These are phyloP conservation scores for Caenorhabditis imperialis DNA, from an alignment of 2,888 invertebrate species.

Conservation along the genomic window DNA sequence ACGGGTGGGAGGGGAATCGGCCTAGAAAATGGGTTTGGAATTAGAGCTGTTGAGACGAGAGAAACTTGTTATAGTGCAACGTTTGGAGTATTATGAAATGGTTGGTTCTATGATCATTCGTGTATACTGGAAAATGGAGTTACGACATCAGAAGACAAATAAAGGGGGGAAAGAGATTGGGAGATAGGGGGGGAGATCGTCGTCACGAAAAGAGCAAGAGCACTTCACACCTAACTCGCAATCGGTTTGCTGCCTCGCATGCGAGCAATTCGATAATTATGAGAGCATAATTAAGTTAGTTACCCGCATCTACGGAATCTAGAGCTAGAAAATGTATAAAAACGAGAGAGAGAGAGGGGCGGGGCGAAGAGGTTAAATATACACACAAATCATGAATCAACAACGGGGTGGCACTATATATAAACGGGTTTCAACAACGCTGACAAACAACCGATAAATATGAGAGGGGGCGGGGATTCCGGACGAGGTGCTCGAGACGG, in stretches of 20 bases:
- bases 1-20: constrained; percentile 18
- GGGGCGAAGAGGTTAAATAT: constrained; percentile 20
- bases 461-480: constrained; percentile 11
- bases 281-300: constrained; percentile 29
- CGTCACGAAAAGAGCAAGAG: constrained; percentile 25
- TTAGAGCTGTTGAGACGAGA: constrained; percentile 29
- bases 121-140: constrained; percentile 27
- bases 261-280: constrained; percentile 19
- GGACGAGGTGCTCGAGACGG: constrained; percentile 3
- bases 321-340: constrained; percentile 4
- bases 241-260: constrained; percentile 17
- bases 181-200: constrained; percentile 30
- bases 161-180: constrained; percentile 29
- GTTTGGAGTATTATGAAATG: constrained; percentile 53
- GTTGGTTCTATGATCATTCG: constrained; percentile 47
- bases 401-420: constrained; percentile 47
- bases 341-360: constrained; percentile 2
- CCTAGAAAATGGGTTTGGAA: constrained; percentile 12
- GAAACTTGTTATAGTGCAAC: constrained; percentile 45
- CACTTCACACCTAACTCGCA: constrained; percentile 41
- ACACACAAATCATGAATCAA: constrained; percentile 52
- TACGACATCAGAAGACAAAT: background rate
- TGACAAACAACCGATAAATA: constrained; percentile 40
- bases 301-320: constrained; percentile 27
- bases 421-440: constrained; percentile 46